These are phyloP conservation scores for Aeoliscus strigatus DNA, from an alignment of 2,797 vertebrate genomes.

Conservation along the genomic window DNA sequence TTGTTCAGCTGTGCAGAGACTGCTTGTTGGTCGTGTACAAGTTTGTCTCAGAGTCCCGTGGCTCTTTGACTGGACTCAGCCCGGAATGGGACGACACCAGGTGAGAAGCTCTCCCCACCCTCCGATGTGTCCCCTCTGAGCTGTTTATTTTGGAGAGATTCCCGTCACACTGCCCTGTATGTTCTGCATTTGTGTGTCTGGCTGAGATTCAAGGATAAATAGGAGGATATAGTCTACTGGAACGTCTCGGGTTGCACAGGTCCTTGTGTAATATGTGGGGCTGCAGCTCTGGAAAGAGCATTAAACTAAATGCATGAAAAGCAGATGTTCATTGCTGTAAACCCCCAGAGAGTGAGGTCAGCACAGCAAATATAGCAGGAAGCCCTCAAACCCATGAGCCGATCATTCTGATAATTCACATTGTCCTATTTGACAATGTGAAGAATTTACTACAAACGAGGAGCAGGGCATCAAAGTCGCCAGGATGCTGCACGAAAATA, in stretches of 20 bases:
- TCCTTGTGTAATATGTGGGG: slow-evolving; percentile 2
- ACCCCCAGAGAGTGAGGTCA: neutral
- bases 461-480: neutral
- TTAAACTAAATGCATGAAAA: slow-evolving; percentile 4
- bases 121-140: slow-evolving; percentile 7
- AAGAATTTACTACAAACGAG: too few relatives aligned
- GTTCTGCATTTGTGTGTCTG: slow-evolving; percentile 1
- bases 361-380: neutral
- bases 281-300: slow-evolving; percentile 5
- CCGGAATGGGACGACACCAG: slow-evolving; percentile 91
- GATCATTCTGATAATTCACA: neutral
- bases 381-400: neutral
- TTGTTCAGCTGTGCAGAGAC: slow-evolving; percentile 93
- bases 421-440: neutral
- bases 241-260: slow-evolving; percentile 1
- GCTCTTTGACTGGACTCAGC: slow-evolving; percentile 81
- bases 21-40: slow-evolving; percentile 96
- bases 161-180: slow-evolving; percentile 8
- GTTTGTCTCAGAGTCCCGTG: slow-evolving; percentile 85
- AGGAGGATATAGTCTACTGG: neutral
- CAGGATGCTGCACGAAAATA: slow-evolving; percentile 1
- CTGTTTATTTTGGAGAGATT: slow-evolving; percentile 5
- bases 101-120: slow-evolving; percentile 62
- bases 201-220: slow-evolving; percentile 7
- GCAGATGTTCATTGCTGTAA: neutral